These are phyloP conservation scores for Tapera naevia DNA, from an alignment of 2,797 vertebrate genomes.

Conservation along the genomic window DNA sequence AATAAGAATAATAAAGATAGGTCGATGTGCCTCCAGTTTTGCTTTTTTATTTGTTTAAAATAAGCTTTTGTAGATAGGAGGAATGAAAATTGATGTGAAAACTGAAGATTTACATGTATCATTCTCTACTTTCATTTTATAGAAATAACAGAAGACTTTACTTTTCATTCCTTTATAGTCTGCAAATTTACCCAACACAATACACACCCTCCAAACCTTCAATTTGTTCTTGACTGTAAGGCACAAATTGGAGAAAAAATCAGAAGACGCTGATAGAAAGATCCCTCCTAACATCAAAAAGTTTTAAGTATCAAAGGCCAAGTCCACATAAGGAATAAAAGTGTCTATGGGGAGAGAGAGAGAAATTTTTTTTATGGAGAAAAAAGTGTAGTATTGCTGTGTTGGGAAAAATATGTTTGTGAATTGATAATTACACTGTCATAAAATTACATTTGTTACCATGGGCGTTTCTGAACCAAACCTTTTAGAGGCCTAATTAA, in stretches of 20 bases:
- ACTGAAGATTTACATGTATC: not conserved
- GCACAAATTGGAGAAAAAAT: not conserved
- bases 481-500: not conserved
- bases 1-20: not conserved
- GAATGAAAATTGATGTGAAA: not conserved
- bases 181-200: not conserved
- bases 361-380: not conserved
- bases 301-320: not conserved
- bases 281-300: not conserved
- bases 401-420: not conserved
- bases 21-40: not conserved
- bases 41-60: not conserved
- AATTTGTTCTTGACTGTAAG: not conserved
- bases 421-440: not conserved
- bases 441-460: not conserved
- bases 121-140: not conserved
- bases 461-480: not conserved
- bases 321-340: not conserved
- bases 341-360: not conserved
- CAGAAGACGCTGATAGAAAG: not conserved
- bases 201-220: rapidly evolving
- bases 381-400: not conserved
- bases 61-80: not conserved
- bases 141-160: not conserved
- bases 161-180: not conserved